phyloP scores from a whole-genome alignment of 2,797 vertebrate species.

The Sarcophilus harrisii region DNA sequence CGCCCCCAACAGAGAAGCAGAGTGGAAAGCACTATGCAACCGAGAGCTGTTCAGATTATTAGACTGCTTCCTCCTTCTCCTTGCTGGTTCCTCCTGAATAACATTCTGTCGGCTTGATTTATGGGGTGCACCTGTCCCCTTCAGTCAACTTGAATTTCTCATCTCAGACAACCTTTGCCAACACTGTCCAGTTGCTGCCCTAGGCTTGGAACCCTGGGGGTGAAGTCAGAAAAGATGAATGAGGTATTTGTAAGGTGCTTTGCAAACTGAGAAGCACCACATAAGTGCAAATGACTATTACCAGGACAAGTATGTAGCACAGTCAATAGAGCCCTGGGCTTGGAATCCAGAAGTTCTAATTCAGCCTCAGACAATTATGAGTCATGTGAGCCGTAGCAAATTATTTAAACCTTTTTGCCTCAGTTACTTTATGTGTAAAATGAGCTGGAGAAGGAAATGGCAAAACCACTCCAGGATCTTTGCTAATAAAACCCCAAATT shows the following conservation, averaged over 20 bases:
- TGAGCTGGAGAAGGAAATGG: background rate
- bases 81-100: background rate
- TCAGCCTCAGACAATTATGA: background rate
- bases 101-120: background rate
- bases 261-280: background rate
- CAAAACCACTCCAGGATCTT: background rate
- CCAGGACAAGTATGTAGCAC: background rate
- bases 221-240: background rate
- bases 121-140: background rate
- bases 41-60: background rate
- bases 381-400: background rate
- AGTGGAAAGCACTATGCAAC: background rate
- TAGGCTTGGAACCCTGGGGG: background rate
- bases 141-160: background rate
- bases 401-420: background rate
- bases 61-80: background rate
- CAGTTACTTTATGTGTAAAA: background rate
- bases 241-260: background rate
- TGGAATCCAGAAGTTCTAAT: background rate
- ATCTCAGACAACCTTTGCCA: background rate
- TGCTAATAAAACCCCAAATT: background rate
- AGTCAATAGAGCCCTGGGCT: background rate
- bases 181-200: background rate
- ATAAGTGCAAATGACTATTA: background rate
- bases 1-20: accelerated